Base-by-base conservation (phyloP, 2,888 invertebrate species). In the Cremastobaeus sp. region DNA sequence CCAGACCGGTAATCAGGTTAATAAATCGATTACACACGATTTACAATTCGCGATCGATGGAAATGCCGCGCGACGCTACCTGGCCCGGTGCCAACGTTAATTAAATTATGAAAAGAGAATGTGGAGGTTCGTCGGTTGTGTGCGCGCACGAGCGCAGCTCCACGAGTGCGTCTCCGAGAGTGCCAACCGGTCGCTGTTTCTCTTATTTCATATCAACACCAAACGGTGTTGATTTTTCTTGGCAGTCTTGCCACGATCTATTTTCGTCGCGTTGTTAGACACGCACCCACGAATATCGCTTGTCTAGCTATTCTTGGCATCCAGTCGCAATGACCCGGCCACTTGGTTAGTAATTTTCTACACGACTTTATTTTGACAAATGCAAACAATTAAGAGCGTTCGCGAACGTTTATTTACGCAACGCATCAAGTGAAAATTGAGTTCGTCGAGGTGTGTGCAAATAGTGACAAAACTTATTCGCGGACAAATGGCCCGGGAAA, bases 51-150 rank as follows among this genome's bases (percentile, higher is more conserved):
- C 37, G 18, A 54, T 62, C 52, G 34, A 39, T 54, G 60, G 60
- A 30, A 70, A 48, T 34, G 45, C 47, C 9, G 39, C 28, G 21
- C 15, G 50, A 18, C 17, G 20, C 34, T 14, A 8, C 32, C 45
- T 68, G 73, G 73, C 55, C n/a, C 2, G 2, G 28, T 12, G 73
- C 68, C 68, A 73, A 34, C 43, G 48, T 57, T 50, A 47, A 73
- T 73, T 60, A 43, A 73, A 73, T 62, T 60, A 66, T 48, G 47
- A 43, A 64, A 43, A 43, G 15, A 18, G 30, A 47, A 34, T 41
- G 34, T 48, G 50, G 18, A 14, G 48, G 62, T 48, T 60, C 54
- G 54, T 39, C 5, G 39, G 14, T 1, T 17, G 14, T 21, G 20
- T n/a, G n/a, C 17, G 14, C 8, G n/a, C 28, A 50, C 50, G 25